These are phyloP conservation scores for Tetragonula clypearis DNA, from an alignment of 1,140 invertebrate species.

Conservation along the genomic window DNA sequence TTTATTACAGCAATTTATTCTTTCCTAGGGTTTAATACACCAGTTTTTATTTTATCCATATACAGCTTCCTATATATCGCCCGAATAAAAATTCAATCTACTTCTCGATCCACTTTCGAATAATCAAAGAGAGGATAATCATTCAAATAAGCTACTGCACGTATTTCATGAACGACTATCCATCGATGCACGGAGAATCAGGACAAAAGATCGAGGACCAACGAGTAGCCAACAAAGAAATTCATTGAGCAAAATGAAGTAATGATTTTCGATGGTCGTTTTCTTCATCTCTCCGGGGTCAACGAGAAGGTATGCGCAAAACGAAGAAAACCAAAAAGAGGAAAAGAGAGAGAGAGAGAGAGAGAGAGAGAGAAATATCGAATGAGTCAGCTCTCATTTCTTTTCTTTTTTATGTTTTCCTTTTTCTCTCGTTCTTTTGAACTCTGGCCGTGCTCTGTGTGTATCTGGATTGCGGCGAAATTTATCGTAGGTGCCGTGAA, in stretches of 20 bases:
- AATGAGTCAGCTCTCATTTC: background rate
- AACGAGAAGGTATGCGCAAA: background rate
- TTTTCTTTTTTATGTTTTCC: background rate
- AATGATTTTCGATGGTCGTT: slow-evolving; percentile 12
- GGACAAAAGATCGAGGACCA: background rate
- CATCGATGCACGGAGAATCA: background rate
- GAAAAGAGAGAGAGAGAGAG: background rate
- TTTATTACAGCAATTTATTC: no score
- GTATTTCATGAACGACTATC: background rate
- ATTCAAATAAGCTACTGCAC: background rate
- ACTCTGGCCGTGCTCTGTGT: background rate
- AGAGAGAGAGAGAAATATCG: background rate
- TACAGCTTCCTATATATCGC: no score
- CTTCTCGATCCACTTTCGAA: background rate
- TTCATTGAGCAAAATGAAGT: slow-evolving; percentile 5
- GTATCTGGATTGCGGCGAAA: slow-evolving; percentile 49
- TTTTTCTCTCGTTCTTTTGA: background rate
- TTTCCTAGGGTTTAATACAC: no score
- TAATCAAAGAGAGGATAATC: background rate
- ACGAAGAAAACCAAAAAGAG: background rate
- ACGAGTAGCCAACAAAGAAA: background rate
- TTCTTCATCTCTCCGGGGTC: background rate
- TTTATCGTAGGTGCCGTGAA: slow-evolving; percentile 52
- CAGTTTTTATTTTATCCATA: no score
- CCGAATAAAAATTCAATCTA: background rate